These are phyloP conservation scores for Pangasius djambal DNA, from an alignment of 2,797 vertebrate species.

Conservation along the genomic window DNA sequence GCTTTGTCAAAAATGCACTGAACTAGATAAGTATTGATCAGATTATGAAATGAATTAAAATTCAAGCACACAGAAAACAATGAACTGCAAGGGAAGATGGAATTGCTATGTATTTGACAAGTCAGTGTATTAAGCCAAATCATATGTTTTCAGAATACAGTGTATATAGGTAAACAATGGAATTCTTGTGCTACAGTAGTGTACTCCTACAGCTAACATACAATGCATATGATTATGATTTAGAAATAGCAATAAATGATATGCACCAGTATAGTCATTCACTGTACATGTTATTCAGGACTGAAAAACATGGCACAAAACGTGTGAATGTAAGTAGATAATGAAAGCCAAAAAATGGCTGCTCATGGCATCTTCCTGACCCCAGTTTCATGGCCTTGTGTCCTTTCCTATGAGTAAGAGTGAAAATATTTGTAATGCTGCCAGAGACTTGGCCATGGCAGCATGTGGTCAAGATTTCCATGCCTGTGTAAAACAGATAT, in stretches of 20 bases:
- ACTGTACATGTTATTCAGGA: neutral
- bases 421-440: constrained; percentile 49
- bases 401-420: constrained; percentile 49
- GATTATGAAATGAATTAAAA: neutral
- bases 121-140: neutral
- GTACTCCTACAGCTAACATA: neutral
- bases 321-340: constrained; percentile 30
- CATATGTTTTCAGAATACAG: neutral
- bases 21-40: neutral
- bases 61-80: neutral
- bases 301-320: neutral
- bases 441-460: constrained; percentile 53
- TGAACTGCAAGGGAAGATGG: neutral
- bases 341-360: constrained; percentile 30
- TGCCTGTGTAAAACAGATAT: constrained; percentile 57
- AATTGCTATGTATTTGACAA: neutral
- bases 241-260: neutral
- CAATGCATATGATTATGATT: neutral
- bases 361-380: constrained; percentile 38
- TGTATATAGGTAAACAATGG: neutral
- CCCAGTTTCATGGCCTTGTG: constrained; percentile 14
- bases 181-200: neutral
- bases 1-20: neutral
- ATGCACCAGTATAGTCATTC: neutral
- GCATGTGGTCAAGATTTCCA: constrained; percentile 65